These are phyloP conservation scores for Cyprinodon diabolis DNA, from an alignment of 2,797 vertebrate species.

Conservation along the genomic window DNA sequence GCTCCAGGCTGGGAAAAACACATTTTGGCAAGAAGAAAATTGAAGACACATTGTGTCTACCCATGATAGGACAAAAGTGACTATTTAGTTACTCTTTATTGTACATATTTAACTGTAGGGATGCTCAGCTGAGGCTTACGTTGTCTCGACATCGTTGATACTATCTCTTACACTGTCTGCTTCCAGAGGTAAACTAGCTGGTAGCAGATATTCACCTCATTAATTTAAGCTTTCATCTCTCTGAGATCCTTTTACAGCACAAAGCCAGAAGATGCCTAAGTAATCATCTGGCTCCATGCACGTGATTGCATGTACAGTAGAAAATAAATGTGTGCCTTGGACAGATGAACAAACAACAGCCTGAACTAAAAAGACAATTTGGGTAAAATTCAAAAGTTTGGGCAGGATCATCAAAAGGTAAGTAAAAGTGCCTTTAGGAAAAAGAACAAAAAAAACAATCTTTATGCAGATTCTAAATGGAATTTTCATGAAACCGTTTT, in stretches of 20 bases:
- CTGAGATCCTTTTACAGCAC: conserved; percentile 27
- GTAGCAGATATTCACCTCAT: conserved; percentile 46
- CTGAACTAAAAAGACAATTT: background rate
- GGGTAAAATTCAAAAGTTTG: no score
- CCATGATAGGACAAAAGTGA: conserved; percentile 23
- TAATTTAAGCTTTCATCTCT: conserved; percentile 61
- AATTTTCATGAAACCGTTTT: background rate
- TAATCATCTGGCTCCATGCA: conserved; percentile 40
- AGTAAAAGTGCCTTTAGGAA: conserved; percentile 35
- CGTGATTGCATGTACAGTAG: conserved; percentile 34
- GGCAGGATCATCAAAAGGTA: no score
- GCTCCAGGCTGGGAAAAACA: conserved; percentile 30
- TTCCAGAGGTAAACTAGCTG: conserved; percentile 22
- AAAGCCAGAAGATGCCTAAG: conserved; percentile 46
- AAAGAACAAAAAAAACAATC: background rate
- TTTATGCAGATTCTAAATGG: background rate
- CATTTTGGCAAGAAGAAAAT: conserved; percentile 43
- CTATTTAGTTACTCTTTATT: conserved; percentile 10
- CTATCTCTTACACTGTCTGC: conserved; percentile 30
- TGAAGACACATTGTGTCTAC: conserved; percentile 50
- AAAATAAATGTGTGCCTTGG: conserved; percentile 28
- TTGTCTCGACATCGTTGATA: conserved; percentile 40
- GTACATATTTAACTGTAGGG: conserved; percentile 32
- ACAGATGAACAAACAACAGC: conserved; percentile 53
- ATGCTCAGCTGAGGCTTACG: conserved; percentile 30